Percentiles rank a stretch among this genome's conserved stretches.
phyloP scores from a whole-genome alignment of 2,113 vertebrate species.

The Rostratula benghalensis region DNA sequence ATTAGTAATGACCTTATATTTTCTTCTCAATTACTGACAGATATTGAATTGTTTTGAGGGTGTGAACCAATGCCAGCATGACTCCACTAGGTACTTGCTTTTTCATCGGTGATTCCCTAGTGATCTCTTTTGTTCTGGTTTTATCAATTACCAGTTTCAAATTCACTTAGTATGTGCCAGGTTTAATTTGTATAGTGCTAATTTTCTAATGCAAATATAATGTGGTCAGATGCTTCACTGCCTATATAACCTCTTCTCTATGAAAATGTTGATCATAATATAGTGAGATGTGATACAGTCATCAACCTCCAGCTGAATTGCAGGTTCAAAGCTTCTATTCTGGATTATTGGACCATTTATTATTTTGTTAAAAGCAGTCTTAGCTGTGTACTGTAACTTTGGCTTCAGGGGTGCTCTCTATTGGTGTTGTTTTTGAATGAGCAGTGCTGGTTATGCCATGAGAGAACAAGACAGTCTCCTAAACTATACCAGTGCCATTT shows the following conservation, averaged over 20 bases:
- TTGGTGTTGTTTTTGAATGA: background rate
- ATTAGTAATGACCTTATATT: conserved; percentile 44
- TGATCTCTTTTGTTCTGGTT: conserved; percentile 26
- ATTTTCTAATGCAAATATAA: conserved; percentile 33
- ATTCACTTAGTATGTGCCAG: conserved; percentile 23
- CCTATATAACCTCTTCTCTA: background rate
- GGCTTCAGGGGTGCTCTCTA: background rate
- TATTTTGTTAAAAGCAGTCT: background rate
- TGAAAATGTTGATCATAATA: background rate
- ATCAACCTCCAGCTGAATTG: background rate
- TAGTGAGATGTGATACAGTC: background rate
- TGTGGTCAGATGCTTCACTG: conserved; percentile 7
- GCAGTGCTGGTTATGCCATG: background rate
- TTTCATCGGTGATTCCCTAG: background rate
- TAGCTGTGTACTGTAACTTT: background rate
- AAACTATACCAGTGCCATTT: background rate
- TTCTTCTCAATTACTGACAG: conserved; percentile 30
- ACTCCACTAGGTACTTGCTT: background rate
- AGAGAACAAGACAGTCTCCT: background rate
- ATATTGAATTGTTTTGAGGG: conserved; percentile 52
- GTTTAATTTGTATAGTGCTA: conserved; percentile 40
- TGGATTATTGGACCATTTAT: background rate
- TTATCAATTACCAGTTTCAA: conserved; percentile 46
- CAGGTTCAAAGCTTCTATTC: background rate
- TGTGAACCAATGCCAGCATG: conserved; percentile 7